Conservation (phyloP, 2,888 invertebrate genomes). For the Chirona hameri region DNA sequence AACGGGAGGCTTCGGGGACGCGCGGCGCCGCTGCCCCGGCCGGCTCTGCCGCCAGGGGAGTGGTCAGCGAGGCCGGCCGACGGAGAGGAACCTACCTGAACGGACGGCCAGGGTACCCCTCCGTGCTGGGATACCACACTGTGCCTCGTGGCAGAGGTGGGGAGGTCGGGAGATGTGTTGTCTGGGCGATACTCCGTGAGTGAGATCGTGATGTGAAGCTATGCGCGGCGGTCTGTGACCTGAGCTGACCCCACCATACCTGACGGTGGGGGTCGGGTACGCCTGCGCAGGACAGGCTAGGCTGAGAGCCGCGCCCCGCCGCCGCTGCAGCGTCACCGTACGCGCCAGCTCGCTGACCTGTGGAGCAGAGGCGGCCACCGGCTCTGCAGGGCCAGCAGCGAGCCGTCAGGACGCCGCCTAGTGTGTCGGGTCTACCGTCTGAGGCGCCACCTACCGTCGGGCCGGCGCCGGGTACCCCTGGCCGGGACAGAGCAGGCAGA, state of each 20-base stretch:
- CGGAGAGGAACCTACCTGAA: neutral
- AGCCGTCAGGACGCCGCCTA: neutral
- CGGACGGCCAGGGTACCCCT: neutral
- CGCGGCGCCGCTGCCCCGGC: neutral
- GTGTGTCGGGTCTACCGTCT: neutral
- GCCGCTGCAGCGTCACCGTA: neutral
- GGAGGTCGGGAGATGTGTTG: too few relatives aligned
- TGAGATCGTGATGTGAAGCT: too few relatives aligned
- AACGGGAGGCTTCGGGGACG: neutral
- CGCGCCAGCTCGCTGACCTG: slow-evolving; percentile 3
- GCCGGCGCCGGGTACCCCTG: slow-evolving; percentile 48
- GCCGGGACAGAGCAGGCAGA: slow-evolving; percentile 63
- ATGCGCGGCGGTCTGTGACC: too few relatives aligned
- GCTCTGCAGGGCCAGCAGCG: neutral
- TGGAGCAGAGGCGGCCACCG: slow-evolving; percentile 3
- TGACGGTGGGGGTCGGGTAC: slow-evolving; percentile 39
- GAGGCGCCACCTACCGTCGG: neutral
- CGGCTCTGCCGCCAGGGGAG: neutral
- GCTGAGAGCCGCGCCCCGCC: slow-evolving; percentile 31
- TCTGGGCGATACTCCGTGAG: too few relatives aligned
- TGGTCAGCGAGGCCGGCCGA: neutral
- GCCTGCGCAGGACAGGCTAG: slow-evolving; percentile 40
- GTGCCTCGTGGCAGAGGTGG: too few relatives aligned
- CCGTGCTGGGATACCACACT: neutral
- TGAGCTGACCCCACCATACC: slow-evolving; percentile 31